These are phyloP conservation scores for Onychomys torridus DNA, from an alignment of 2,797 vertebrate species.

Conservation along the genomic window DNA sequence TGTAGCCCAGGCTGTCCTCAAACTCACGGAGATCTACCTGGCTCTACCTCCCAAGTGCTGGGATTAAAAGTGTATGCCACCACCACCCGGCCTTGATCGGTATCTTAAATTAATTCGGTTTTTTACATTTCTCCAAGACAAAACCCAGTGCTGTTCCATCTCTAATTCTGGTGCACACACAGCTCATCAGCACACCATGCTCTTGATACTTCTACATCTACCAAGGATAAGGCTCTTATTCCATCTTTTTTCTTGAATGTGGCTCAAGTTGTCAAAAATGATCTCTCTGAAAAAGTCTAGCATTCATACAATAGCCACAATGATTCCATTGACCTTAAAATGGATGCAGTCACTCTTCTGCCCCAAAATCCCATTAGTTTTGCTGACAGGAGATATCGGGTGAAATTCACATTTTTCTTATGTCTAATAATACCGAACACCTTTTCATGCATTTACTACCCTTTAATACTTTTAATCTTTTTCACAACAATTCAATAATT, in stretches of 20 bases:
- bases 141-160: not conserved
- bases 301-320: not conserved
- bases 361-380: not conserved
- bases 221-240: not conserved
- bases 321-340: not conserved
- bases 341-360: not conserved
- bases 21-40: too few species aligned
- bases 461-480: not conserved
- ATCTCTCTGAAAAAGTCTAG: not conserved
- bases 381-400: not conserved
- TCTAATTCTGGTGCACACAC: not conserved
- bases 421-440: not conserved
- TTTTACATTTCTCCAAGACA: not conserved
- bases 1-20: too few species aligned
- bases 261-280: not conserved
- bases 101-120: not conserved
- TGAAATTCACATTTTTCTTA: not conserved
- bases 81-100: not conserved
- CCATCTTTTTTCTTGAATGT: not conserved
- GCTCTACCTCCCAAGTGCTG: too few species aligned
- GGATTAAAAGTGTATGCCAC: too few species aligned
- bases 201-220: not conserved
- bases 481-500: not conserved
- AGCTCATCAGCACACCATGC: not conserved
- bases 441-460: not conserved